phyloP scores from a whole-genome alignment of 2,888 invertebrate species.

The Andricus quercusramuli region DNA sequence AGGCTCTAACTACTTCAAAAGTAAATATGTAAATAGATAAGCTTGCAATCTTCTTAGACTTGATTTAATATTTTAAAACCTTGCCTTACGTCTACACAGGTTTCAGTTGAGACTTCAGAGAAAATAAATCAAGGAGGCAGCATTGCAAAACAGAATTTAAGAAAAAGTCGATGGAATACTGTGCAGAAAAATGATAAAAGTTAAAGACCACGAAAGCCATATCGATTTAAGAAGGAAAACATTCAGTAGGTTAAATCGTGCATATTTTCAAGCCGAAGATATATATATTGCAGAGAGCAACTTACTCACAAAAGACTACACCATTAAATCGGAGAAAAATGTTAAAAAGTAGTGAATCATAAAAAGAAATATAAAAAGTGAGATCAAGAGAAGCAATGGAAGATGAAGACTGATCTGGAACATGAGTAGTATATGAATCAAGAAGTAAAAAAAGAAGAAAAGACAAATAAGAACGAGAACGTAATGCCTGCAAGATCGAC shows the following conservation, averaged over 20 bases:
- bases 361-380: background rate
- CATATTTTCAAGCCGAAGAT: background rate
- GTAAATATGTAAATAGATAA: background rate
- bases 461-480: slow-evolving; percentile 2
- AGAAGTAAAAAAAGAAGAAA: slow-evolving; percentile 10
- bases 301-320: background rate
- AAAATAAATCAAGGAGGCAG: background rate
- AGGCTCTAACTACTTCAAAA: background rate
- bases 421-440: background rate
- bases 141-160: background rate
- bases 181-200: background rate
- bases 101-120: background rate
- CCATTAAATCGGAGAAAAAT: background rate
- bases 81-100: background rate
- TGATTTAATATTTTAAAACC: background rate
- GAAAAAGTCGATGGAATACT: background rate
- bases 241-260: background rate
- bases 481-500: background rate
- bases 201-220: background rate
- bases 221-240: slow-evolving; percentile 5
- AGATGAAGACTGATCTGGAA: slow-evolving; percentile 27
- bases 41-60: background rate
- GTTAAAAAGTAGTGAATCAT: background rate
- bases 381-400: background rate
- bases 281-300: background rate